Evolutionary conservation across 1,140 invertebrate species (phyloP).

Genomic region (Drosophila nasuta): DNA sequence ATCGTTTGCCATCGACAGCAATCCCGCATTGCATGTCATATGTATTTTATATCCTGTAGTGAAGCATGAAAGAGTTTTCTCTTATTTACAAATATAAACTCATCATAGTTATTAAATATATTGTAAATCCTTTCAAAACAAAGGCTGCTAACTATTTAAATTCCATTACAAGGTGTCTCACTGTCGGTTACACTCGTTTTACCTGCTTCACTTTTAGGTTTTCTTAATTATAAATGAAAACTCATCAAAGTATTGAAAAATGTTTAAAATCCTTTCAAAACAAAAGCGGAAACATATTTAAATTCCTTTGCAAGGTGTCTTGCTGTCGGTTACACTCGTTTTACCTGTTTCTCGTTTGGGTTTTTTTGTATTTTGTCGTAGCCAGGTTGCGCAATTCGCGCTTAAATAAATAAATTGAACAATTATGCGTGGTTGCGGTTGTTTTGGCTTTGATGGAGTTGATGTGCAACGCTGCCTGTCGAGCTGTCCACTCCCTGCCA

Average conservation of each 20-base stretch:
- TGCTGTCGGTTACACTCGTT: background rate
- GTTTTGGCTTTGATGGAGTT: constrained; percentile 80
- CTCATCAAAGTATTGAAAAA: too few species aligned
- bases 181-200: background rate
- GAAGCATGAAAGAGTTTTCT: background rate
- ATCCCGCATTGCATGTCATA: background rate
- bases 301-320: background rate
- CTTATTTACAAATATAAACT: background rate
- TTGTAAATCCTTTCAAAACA: background rate
- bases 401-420: constrained; percentile 83
- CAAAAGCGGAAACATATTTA: too few species aligned
- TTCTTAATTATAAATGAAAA: background rate
- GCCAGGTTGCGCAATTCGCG: constrained; percentile 60
- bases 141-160: too few species aligned
- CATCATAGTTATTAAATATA: too few species aligned
- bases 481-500: constrained; percentile 34
- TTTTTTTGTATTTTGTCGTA: constrained; percentile 13
- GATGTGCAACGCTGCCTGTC: background rate
- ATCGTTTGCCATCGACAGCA: background rate
- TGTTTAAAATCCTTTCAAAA: background rate
- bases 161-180: background rate
- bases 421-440: constrained; percentile 82
- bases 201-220: background rate
- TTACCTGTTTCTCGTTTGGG: background rate
- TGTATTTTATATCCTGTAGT: background rate